Percentiles rank a stretch among this genome's conserved stretches.
These are phyloP conservation scores for Arnoldichthys spilopterus DNA, from an alignment of 2,797 vertebrate species.

Conservation along the genomic window DNA sequence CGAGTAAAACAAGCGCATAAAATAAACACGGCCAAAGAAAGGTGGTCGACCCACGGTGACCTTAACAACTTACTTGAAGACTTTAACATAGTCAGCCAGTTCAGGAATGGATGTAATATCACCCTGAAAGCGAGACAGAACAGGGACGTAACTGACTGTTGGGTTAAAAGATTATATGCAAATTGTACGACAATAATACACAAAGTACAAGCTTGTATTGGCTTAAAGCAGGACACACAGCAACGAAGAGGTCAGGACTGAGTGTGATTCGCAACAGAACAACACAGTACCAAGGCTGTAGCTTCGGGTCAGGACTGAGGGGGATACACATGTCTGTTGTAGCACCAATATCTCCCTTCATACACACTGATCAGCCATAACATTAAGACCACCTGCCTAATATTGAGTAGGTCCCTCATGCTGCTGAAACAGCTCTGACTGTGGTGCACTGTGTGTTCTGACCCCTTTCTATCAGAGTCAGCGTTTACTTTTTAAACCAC, in stretches of 20 bases:
- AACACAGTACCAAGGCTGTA: too few relatives aligned
- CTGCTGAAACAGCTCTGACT: too few relatives aligned
- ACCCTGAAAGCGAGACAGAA: slow-evolving; percentile 77
- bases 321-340: too few relatives aligned
- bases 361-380: too few relatives aligned
- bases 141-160: slow-evolving; percentile 20
- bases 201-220: slow-evolving; percentile 35
- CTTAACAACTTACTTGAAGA: slow-evolving; percentile 94
- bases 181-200: slow-evolving; percentile 27
- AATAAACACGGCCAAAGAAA: neutral
- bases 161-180: slow-evolving; percentile 40
- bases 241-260: too few relatives aligned
- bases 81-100: slow-evolving; percentile 97
- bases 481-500: too few relatives aligned
- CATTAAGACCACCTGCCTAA: too few relatives aligned
- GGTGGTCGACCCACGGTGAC: neutral
- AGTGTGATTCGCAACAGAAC: neutral
- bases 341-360: too few relatives aligned
- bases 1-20: slow-evolving; percentile 8
- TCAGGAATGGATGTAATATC: slow-evolving; percentile 99
- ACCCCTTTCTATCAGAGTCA: too few relatives aligned
- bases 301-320: too few relatives aligned
- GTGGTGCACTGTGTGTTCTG: too few relatives aligned
- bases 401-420: too few relatives aligned
- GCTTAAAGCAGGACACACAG: neutral